phyloP scores from a whole-genome alignment of 2,113 vertebrate species.

The Penelope pileata region DNA sequence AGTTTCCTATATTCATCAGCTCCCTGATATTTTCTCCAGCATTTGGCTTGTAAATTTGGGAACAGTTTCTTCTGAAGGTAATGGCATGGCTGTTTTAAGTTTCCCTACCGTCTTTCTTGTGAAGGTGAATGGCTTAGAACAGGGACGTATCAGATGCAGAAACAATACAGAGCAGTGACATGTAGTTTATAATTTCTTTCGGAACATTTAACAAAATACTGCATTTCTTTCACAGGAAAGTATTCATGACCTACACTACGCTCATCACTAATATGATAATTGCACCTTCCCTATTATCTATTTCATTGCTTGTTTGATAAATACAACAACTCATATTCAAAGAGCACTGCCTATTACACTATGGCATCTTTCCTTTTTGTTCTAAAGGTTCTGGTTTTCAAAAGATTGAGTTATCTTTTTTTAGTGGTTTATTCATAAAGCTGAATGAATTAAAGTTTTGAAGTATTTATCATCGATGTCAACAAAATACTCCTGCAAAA shows the following conservation, averaged over 20 bases:
- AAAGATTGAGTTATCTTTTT: not conserved
- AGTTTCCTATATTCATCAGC: not conserved
- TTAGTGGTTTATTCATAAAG: constrained; percentile 13
- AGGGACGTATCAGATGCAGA: not conserved
- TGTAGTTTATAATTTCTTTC: not conserved
- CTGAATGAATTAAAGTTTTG: not conserved
- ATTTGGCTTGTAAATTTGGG: not conserved
- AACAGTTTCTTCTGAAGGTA: not conserved
- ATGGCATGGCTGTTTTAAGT: not conserved
- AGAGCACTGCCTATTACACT: not conserved
- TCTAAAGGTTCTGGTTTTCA: not conserved
- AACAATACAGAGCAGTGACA: not conserved
- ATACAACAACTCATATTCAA: not conserved
- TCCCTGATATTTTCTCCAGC: not conserved
- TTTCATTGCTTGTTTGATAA: not conserved
- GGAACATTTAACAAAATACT: not conserved
- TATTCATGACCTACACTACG: not conserved
- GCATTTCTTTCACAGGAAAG: not conserved
- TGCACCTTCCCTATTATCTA: not conserved
- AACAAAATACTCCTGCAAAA: not conserved
- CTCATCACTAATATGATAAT: not conserved
- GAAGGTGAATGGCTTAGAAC: not conserved
- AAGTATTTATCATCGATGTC: not conserved
- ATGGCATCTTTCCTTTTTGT: not conserved
- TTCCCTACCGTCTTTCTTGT: not conserved